phyloP scores from a whole-genome alignment of 2,888 invertebrate species.

The Callyntrura sp. region DNA sequence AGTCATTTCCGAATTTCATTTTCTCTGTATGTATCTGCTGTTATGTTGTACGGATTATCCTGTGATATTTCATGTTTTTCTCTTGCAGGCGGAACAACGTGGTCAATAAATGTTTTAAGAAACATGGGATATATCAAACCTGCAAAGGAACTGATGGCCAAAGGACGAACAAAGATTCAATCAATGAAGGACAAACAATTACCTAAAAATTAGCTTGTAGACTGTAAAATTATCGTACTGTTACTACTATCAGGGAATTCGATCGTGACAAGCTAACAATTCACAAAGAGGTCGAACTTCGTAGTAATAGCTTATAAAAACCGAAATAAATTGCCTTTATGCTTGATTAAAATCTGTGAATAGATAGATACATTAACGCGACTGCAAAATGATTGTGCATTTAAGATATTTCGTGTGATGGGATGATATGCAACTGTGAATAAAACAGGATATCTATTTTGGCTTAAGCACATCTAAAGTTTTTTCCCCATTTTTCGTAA shows the following conservation, averaged over 20 bases:
- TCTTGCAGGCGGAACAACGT: slow-evolving; percentile 92
- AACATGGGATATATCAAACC: slow-evolving; percentile 93
- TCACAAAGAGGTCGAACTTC: neutral
- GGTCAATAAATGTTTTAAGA: slow-evolving; percentile 93
- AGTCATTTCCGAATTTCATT: neutral
- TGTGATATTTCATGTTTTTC: neutral
- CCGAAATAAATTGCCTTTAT: neutral
- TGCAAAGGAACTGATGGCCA: slow-evolving; percentile 87
- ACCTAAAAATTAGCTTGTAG: slow-evolving; percentile 40
- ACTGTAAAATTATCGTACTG: neutral
- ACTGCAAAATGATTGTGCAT: neutral
- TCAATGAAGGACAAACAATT: slow-evolving; percentile 69
- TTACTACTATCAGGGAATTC: neutral
- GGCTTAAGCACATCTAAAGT: neutral
- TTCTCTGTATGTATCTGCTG: neutral
- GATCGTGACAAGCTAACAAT: neutral
- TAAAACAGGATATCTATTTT: slow-evolving; percentile 14
- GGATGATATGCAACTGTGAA: neutral
- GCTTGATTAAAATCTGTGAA: neutral
- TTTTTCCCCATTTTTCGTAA: neutral
- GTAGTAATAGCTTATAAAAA: slow-evolving; percentile 7
- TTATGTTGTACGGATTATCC: too few relatives aligned
- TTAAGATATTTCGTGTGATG: neutral
- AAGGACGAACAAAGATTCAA: slow-evolving; percentile 86
- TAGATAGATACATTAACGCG: neutral